Base-by-base conservation (phyloP, 2,113 vertebrate genomes). In the Periophthalmodon schlosseri region DNA sequence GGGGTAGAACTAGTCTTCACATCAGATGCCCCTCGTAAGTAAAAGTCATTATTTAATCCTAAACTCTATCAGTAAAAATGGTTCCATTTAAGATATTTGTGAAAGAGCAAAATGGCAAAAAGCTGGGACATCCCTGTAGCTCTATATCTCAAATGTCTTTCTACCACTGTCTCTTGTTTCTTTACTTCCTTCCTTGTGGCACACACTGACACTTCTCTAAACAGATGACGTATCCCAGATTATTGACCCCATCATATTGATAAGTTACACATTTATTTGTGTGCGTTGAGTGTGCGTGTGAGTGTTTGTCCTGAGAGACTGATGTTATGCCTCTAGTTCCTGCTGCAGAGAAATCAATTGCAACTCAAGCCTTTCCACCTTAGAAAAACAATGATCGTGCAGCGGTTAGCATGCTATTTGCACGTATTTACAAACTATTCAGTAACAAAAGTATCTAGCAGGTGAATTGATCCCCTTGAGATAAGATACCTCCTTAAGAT, bases 331-430 rank as follows among this genome's bases (percentile, higher is more conserved):
- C 73, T 89, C 71, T 61, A 86, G 78, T 83, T 90, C 86, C 78
- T 91, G 84, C 85, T 82, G 85, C 88, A 88, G 77, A 82, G 76
- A 86, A 91, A 91, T 91, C 89, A 85, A 92, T 92, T 84, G 70
- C 76, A 68, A 78, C 79, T 70, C 85, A 79, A 76, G 58, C 56
- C 60, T 74, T 66, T 82, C 81, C 73, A 80, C 74, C 82, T 78
- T 69, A 75, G 68, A 84, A 84, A 87, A 60, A 47, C 85, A 79
- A 79, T 74, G 81, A 83, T 28, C 21, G 56, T 49, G 20, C 57
- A 60, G 28, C 68, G 61, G 78, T 79, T 80, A 73, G 71, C 73
- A 76, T 24, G 47, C 71, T 58, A 39, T 74, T 56, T 12, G 75
- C 18, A 13, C 14, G n/a, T 23, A 64, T 69, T 47, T 69, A 58